Conservation (phyloP, 2,113 vertebrate species). For the Passer domesticus region DNA sequence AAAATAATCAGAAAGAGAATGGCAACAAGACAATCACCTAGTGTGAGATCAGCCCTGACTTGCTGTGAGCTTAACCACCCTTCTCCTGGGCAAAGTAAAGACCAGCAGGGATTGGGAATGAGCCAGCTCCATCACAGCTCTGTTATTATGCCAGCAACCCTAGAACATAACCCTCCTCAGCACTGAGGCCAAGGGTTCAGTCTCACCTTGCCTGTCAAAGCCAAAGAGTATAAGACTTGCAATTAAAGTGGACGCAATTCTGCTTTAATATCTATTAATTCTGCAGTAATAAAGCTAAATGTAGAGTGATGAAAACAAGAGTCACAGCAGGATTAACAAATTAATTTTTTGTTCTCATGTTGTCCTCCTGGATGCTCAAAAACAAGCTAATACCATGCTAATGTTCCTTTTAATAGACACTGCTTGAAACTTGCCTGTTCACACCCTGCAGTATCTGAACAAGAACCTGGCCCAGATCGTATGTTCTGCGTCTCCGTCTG, state of each 20-base stretch:
- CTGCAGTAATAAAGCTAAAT: not conserved
- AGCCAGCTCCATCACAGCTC: not conserved
- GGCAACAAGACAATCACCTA: not conserved
- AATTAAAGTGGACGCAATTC: not conserved
- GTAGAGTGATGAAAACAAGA: not conserved
- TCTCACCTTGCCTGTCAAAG: not conserved
- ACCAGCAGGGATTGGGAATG: not conserved
- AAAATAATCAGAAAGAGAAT: not conserved
- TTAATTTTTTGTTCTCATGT: not conserved
- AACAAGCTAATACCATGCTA: not conserved
- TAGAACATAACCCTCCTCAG: not conserved
- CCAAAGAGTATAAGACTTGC: not conserved
- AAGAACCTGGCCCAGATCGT: not conserved
- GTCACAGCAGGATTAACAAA: not conserved
- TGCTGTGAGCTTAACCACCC: not conserved
- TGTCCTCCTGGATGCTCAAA: not conserved
- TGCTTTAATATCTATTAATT: not conserved
- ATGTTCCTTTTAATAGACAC: not conserved
- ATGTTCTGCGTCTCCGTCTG: not conserved
- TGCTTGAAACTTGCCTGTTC: not conserved
- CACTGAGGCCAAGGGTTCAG: not conserved
- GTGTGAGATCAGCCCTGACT: not conserved
- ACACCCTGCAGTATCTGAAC: not conserved
- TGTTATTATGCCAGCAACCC: not conserved
- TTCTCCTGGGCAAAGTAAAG: not conserved